Percentiles rank a stretch among this genome's conserved stretches.
These are phyloP conservation scores for Amphipoea oculea DNA, from an alignment of 2,888 invertebrate species.

Conservation along the genomic window DNA sequence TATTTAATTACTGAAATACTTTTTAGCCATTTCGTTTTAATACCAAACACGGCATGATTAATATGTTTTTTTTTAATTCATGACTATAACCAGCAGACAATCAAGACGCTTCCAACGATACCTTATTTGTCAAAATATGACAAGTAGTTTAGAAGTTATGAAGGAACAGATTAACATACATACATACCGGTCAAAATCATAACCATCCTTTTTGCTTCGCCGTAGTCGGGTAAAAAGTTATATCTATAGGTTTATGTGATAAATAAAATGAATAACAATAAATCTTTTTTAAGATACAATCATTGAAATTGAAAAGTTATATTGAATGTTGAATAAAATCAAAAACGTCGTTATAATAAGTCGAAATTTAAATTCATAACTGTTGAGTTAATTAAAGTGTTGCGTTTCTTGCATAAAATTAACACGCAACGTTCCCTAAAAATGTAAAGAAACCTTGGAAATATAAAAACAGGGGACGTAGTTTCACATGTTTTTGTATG, in stretches of 20 bases:
- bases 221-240: too few relatives aligned
- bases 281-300: background rate
- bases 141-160: too few relatives aligned
- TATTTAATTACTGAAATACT: too few relatives aligned
- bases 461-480: constrained; percentile 20
- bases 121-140: too few relatives aligned
- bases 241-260: background rate
- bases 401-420: constrained; percentile 4
- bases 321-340: background rate
- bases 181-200: too few relatives aligned
- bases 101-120: too few relatives aligned
- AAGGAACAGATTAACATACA: too few relatives aligned
- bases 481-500: constrained; percentile 45
- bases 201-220: too few relatives aligned
- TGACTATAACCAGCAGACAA: too few relatives aligned
- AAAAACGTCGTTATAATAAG: background rate
- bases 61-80: too few relatives aligned
- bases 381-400: constrained; percentile 10
- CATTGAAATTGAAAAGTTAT: background rate
- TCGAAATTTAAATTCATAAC: background rate
- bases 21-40: too few relatives aligned
- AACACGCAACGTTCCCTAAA: background rate
- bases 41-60: too few relatives aligned
- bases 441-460: constrained; percentile 18
- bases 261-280: background rate